Conservation (phyloP, 2,797 vertebrate species). For the Sebastes matsubarae region DNA sequence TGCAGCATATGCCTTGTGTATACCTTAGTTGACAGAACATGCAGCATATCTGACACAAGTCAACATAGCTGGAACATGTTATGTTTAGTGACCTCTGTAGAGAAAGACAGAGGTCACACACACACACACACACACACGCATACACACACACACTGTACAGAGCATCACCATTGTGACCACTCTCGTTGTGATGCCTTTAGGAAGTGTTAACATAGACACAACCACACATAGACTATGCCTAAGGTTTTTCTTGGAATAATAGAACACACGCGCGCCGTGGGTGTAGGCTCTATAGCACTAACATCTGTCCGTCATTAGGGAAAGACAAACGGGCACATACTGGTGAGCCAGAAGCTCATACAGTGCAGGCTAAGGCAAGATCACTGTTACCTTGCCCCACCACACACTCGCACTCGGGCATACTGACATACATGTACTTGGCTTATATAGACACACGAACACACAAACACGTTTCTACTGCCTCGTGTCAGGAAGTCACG, state of each 20-base stretch:
- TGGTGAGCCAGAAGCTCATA: constrained; percentile 38
- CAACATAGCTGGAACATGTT: not conserved
- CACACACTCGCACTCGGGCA: constrained; percentile 7
- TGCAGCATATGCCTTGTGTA: not conserved
- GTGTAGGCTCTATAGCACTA: constrained; percentile 53
- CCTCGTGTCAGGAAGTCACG: not conserved
- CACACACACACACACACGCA: not conserved
- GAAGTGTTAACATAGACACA: constrained; percentile 39
- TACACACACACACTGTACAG: not conserved
- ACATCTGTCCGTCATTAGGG: constrained; percentile 72
- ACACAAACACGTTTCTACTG: not conserved
- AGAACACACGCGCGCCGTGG: constrained; percentile 1
- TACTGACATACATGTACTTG: not conserved
- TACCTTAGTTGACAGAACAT: not conserved
- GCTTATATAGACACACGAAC: not conserved
- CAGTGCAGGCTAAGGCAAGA: constrained; percentile 43
- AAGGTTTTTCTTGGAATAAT: constrained; percentile 13
- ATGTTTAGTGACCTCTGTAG: constrained; percentile 20
- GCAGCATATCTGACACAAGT: not conserved
- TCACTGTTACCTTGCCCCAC: constrained; percentile 68
- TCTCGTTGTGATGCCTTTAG: constrained; percentile 21
- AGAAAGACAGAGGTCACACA: not conserved
- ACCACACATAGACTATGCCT: constrained; percentile 14
- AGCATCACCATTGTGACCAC: not conserved
- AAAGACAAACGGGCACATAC: constrained; percentile 44